These are phyloP conservation scores for Epinotia brunnichana DNA, from an alignment of 2,888 invertebrate genomes.

Conservation along the genomic window DNA sequence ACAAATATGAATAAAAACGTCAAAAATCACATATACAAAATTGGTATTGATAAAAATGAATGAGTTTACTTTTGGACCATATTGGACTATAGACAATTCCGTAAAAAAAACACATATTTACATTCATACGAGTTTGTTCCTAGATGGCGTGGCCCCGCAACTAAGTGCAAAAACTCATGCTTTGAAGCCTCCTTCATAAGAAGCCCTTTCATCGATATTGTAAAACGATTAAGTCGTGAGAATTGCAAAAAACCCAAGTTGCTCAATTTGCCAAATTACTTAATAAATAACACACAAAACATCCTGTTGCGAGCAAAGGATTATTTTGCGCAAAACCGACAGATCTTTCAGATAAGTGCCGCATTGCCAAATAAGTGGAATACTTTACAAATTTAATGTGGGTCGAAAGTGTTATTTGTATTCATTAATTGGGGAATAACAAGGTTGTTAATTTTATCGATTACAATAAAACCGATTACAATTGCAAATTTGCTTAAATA, in stretches of 20 bases:
- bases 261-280: slow-evolving; percentile 14
- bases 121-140: too few species aligned
- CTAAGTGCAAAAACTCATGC: too few species aligned
- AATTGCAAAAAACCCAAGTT: slow-evolving; percentile 10
- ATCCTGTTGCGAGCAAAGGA: slow-evolving; percentile 26
- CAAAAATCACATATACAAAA: too few species aligned
- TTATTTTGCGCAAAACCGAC: slow-evolving; percentile 35
- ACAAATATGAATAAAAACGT: too few species aligned
- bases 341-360: slow-evolving; percentile 24
- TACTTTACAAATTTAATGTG: slow-evolving; percentile 35
- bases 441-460: slow-evolving; percentile 20
- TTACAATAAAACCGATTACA: slow-evolving; percentile 26
- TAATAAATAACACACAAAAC: slow-evolving; percentile 24
- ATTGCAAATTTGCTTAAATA: slow-evolving; percentile 34
- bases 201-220: neutral
- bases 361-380: slow-evolving; percentile 29
- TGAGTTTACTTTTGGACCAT: too few species aligned
- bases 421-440: slow-evolving; percentile 33
- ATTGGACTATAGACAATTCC: too few species aligned
- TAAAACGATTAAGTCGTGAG: neutral
- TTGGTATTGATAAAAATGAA: too few species aligned
- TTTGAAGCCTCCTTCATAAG: too few species aligned
- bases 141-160: too few species aligned
- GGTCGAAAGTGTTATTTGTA: slow-evolving; percentile 33
- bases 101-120: too few species aligned